Evolutionary conservation across 2,888 invertebrate species (phyloP), one percentile per base, ranked within the genome.

Genomic region (Dugesia japonica): DNA sequence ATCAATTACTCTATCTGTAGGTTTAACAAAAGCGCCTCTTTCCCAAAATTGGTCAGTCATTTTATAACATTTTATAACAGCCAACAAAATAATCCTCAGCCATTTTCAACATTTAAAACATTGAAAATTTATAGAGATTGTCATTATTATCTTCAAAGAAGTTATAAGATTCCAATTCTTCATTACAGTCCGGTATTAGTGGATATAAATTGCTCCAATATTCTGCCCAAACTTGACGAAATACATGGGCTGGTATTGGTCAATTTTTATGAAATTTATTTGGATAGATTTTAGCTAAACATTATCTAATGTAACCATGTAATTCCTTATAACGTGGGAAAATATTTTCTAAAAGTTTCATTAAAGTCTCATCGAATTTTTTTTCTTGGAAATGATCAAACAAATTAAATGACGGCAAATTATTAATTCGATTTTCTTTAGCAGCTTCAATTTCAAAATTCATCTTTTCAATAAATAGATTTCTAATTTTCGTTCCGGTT

Each of bases 291-390:
- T 80, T 33, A 9, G 71, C 77, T 42, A 85, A 80, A 33, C 80
- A 81, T 9, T 79, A 77, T 26, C 84, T 76, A 17, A 83, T 82
- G 79, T 82, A 84, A 0, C 83, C 82, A 76, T 84, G 84, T 1
- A 85, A 80, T 74, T 83, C 81, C 23, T 81, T 71, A 77, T 84
- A 85, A n/a, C 84, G 76, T 7, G 84, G 84, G 28, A 79, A 79
- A 15, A 84, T 75, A 28, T 82, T 79, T 1, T 74, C 4, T 80
- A 81, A 84, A 26, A 84, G 78, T 1, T 78, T 33, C 73, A 81
- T 81, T 26, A 81, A 79, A 71, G 80, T 79, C 1, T 73, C 72
- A 56, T 81, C 81, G 15, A 84, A 77, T 28, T 82, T 78, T 0
- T 76, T 77, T 26, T 79, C 79, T 71, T 79, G 77, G 42, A 76